These are phyloP conservation scores for Aythya baeri DNA, from an alignment of 2,113 vertebrate species.

Conservation along the genomic window DNA sequence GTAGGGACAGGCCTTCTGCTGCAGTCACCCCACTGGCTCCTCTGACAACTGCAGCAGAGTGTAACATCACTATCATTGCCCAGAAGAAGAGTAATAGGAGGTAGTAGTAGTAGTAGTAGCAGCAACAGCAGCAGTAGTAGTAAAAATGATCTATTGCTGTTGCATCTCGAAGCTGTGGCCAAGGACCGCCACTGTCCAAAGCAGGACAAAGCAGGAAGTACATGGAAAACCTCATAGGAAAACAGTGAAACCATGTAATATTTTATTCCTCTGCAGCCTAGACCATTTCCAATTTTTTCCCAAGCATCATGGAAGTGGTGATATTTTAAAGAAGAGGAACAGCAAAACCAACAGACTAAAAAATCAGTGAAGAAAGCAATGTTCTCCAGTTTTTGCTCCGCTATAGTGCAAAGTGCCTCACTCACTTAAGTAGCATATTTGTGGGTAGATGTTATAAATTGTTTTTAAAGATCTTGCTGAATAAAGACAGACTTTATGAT, in stretches of 20 bases:
- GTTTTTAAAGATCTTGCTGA: background rate
- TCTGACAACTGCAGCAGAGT: background rate
- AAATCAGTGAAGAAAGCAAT: background rate
- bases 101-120: background rate
- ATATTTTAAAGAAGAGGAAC: background rate
- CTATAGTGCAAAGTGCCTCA: background rate
- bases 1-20: background rate
- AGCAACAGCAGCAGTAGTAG: background rate
- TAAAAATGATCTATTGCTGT: background rate
- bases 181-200: background rate
- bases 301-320: background rate
- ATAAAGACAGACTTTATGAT: background rate
- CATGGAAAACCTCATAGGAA: background rate
- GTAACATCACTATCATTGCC: background rate
- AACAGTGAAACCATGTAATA: background rate
- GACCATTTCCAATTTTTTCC: background rate
- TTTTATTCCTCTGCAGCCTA: background rate
- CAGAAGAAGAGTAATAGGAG: background rate
- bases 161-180: background rate
- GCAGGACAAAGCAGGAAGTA: background rate
- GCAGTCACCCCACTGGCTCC: background rate
- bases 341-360: background rate
- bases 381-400: background rate
- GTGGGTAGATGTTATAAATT: background rate
- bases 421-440: background rate